Percentiles rank a stretch among this genome's conserved stretches.
These are phyloP conservation scores for Eudemis profundana DNA, from an alignment of 2,888 invertebrate species.

Conservation along the genomic window DNA sequence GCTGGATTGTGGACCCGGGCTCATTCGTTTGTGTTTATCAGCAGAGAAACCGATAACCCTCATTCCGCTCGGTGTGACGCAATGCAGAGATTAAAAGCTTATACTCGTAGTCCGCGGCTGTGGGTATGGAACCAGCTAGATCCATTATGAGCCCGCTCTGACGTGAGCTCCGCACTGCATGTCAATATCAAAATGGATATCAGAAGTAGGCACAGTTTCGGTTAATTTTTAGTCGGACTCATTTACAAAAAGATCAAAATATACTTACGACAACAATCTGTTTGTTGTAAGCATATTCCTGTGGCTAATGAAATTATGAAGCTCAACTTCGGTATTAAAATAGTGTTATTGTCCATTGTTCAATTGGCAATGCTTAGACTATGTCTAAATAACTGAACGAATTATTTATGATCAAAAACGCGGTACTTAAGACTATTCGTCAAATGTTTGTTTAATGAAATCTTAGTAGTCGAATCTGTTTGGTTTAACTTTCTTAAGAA, in stretches of 20 bases:
- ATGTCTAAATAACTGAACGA: too few relatives aligned
- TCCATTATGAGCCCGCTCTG: conserved; percentile 72
- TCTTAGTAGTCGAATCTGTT: too few relatives aligned
- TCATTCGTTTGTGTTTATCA: conserved; percentile 82
- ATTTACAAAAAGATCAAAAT: neutral
- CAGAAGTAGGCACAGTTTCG: conserved; percentile 47
- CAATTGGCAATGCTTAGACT: too few relatives aligned
- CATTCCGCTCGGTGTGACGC: conserved; percentile 80
- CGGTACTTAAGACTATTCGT: too few relatives aligned
- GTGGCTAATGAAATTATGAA: too few relatives aligned
- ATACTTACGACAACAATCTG: too few relatives aligned
- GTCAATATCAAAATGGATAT: conserved; percentile 63
- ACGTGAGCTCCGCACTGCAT: conserved; percentile 62
- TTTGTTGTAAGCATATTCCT: too few relatives aligned
- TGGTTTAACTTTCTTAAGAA: too few relatives aligned
- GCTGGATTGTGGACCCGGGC: conserved; percentile 64
- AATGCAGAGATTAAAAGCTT: conserved; percentile 83
- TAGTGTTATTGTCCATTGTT: too few relatives aligned
- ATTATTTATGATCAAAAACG: too few relatives aligned
- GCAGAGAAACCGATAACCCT: conserved; percentile 79
- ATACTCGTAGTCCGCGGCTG: conserved; percentile 69
- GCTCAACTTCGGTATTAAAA: too few relatives aligned
- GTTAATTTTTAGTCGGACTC: neutral
- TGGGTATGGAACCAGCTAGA: conserved; percentile 69
- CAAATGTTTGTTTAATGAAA: too few relatives aligned